Base-by-base conservation (phyloP, 2,888 invertebrate species). In the Apotomis capreana region DNA sequence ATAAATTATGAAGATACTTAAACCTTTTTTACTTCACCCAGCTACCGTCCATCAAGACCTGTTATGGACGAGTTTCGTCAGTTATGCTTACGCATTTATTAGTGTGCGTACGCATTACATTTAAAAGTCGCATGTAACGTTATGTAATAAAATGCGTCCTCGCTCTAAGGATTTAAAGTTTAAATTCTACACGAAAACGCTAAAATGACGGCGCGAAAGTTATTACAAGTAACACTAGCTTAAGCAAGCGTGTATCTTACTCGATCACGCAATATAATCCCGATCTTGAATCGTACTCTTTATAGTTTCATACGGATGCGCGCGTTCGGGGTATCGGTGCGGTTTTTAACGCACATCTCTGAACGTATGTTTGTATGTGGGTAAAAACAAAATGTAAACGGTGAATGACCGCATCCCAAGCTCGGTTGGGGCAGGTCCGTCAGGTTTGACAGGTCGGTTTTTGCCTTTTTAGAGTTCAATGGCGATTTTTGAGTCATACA, bases 381-480 rank as follows among this genome's bases (percentile, higher is more conserved):
- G 90, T 82, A 91, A 92, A 92, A 92, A 91, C 88, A 82, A 91
- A 92, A 92, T 87, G 88, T 89, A 86, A 76, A 74, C 85, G 89
- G 92, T 92, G 87, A 91, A 89, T 81, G 91, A 86, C 90, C 91
- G 85, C 82, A 74, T 80, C 78, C 78, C 74, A 78, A 78, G 79
- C 84, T 84, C 84, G 83, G 88, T 90, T 91, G 89, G 84, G 90
- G 90, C 81, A 88, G 91, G 90, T 87, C 87, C 78, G 80, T 80
- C 80, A 80, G 80, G 92, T 90, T 90, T 90, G 92, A 92, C 92
- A 91, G 91, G 91, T 91, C 90, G 90, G 65, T 91, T 87, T 88
- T 88, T 90, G 90, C 84, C 88, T 88, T 92, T 92, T 90, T 90
- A 89, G 91, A 89, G 89, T 90, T 89, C 84, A 87, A 85, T 84